These are phyloP conservation scores for Aricia agestis DNA, from an alignment of 1,140 invertebrate species.

Conservation along the genomic window DNA sequence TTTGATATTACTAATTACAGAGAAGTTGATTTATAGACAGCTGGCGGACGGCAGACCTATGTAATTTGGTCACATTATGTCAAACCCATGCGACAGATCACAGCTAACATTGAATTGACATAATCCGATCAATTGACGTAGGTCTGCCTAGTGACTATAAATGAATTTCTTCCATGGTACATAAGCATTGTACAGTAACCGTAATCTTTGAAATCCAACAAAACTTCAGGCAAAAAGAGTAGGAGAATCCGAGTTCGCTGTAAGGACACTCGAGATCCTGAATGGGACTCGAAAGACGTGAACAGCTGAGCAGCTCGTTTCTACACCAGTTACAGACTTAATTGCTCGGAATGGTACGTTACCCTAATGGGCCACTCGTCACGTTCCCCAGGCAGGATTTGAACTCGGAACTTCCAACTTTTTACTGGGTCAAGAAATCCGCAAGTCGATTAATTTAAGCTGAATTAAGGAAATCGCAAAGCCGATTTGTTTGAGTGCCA, in stretches of 20 bases:
- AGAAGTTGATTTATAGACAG: too few relatives aligned
- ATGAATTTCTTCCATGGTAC: neutral
- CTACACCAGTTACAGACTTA: neutral
- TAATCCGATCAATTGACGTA: too few relatives aligned
- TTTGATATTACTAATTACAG: too few relatives aligned
- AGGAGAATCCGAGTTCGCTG: neutral
- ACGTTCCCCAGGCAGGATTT: neutral
- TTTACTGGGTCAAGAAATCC: neutral
- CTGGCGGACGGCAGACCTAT: too few relatives aligned
- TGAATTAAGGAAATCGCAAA: neutral
- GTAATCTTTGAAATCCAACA: neutral
- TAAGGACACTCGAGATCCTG: neutral
- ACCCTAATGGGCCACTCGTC: neutral
- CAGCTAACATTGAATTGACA: too few relatives aligned
- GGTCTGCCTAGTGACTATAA: too few relatives aligned
- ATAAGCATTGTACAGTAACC: neutral
- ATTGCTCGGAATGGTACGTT: neutral
- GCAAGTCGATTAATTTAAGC: neutral
- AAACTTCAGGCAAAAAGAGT: neutral
- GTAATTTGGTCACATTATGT: too few relatives aligned
- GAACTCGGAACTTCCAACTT: neutral
- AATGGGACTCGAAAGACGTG: slow-evolving; percentile 3
- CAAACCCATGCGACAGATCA: too few relatives aligned
- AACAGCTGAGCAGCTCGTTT: neutral
- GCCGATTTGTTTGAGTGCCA: neutral